phyloP scores from a whole-genome alignment of 2,797 vertebrate genomes.

The Epinephelus malabaricus region DNA sequence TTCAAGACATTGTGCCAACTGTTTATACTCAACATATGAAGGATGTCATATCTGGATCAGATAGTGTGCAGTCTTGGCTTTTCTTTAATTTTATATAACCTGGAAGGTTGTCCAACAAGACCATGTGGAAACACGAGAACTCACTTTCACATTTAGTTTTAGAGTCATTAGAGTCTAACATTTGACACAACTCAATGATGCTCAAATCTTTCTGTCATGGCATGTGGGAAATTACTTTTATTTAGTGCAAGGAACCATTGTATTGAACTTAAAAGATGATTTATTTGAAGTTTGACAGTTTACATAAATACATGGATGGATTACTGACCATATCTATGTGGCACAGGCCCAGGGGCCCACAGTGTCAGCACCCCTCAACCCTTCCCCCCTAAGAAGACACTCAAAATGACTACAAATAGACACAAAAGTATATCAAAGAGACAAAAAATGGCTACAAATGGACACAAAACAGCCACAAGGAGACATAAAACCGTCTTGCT shows the following conservation, averaged over 20 bases:
- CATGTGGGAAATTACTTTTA: not conserved
- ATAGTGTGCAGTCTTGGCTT: not conserved
- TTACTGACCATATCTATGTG: no score
- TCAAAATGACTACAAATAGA: no score
- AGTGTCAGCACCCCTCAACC: no score
- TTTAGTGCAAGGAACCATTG: not conserved
- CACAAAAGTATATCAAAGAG: no score
- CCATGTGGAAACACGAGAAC: not conserved
- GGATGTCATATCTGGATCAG: slow-evolving; percentile 4
- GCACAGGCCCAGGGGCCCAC: no score
- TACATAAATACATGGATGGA: no score
- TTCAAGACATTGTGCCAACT: not conserved
- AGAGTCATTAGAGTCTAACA: not conserved
- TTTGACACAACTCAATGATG: not conserved
- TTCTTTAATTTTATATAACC: not conserved
- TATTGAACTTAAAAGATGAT: not conserved
- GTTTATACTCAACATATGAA: slow-evolving; percentile 24
- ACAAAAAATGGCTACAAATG: no score
- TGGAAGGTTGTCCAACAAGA: slow-evolving; percentile 19
- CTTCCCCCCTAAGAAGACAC: no score
- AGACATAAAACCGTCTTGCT: no score
- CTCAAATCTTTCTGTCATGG: not conserved
- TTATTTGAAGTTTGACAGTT: not conserved
- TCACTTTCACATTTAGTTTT: not conserved
- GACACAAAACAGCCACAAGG: no score